Base-by-base conservation (phyloP, 2,888 invertebrate genomes). In the Tetanocera ferruginea region DNA sequence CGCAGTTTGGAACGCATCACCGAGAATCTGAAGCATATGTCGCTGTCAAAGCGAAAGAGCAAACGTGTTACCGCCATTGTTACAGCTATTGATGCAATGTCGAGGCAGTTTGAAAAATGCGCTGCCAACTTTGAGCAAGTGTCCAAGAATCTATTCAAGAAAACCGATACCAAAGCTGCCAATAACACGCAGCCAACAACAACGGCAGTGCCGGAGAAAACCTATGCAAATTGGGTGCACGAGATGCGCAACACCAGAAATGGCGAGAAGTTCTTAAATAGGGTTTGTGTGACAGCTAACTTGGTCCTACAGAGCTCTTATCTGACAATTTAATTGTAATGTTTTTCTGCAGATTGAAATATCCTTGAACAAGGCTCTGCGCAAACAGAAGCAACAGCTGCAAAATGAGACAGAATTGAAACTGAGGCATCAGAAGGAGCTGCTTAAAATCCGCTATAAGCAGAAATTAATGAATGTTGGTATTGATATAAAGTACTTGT, bases 161-260 rank as follows among this genome's bases (percentile, higher is more conserved):
- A 6, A 23, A 28, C 69, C 0, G 17, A 14, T 57, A 4, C 69
- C 37, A 19, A 17, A 70, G 43, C 43, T 69, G 25, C 19, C 5
- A 0, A 25, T 19, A 9, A 23, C 1, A 51, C 8, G 43, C 51
- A 73, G 62, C 9, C 73, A 71, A 80, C 76, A 5, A 80, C 75
- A 71, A 78, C 80, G 5, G 80, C 80, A 3, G 6, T 64, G 5
- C 66, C 52, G 0, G 82, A 80, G 9, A 86, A 86, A 60, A 82
- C 83, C 2, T 90, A 90, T 76, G 83, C 83, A 0, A 86, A 88
- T 51, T 90, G 90, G 90, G 85, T 90, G 52, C 78, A 84, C 28
- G 89, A 90, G 74, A 85, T 90, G 86, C 85, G 88, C 6, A 83
- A 84, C 64, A 87, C 88, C 0, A 71, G 81, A 43, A 88, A 86